Percentiles rank a stretch among this genome's conserved stretches.
Evolutionary conservation across 2,113 vertebrate genomes (phyloP).

Genomic region (Pelvicachromis taeniatus): DNA sequence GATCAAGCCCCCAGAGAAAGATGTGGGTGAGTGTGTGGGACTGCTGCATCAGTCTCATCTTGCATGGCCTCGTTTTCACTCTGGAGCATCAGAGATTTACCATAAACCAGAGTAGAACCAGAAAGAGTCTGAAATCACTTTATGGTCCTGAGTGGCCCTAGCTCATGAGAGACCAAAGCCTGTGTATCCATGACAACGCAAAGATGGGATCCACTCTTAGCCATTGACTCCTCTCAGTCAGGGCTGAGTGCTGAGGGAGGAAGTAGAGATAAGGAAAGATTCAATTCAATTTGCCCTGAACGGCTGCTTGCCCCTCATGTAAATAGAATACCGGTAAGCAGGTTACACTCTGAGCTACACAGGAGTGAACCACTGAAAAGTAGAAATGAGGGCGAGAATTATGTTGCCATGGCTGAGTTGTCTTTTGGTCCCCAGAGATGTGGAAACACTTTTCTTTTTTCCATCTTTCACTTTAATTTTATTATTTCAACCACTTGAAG

Average conservation of each 20-base stretch:
- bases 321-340: slow-evolving; percentile 61
- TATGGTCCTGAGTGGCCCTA: slow-evolving; percentile 39
- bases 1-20: slow-evolving; percentile 37
- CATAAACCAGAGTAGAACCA: slow-evolving; percentile 31
- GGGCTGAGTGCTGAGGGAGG: slow-evolving; percentile 51
- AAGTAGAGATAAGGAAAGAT: slow-evolving; percentile 60
- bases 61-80: slow-evolving; percentile 27
- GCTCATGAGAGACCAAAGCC: slow-evolving; percentile 53
- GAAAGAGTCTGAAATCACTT: slow-evolving; percentile 59
- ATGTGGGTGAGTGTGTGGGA: slow-evolving; percentile 49
- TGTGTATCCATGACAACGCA: slow-evolving; percentile 71
- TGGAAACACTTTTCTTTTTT: neutral
- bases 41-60: slow-evolving; percentile 36
- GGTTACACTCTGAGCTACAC: slow-evolving; percentile 35
- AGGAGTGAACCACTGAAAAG: neutral
- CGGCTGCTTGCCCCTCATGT: slow-evolving; percentile 48
- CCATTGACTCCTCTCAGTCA: slow-evolving; percentile 63
- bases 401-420: slow-evolving; percentile 9
- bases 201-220: slow-evolving; percentile 57
- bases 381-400: neutral
- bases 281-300: slow-evolving; percentile 62
- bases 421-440: slow-evolving; percentile 6
- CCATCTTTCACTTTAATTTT: neutral
- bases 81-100: slow-evolving; percentile 30
- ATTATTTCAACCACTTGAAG: neutral